Base-by-base conservation (phyloP, 2,113 vertebrate genomes). In the Rhabdornis inornatus region DNA sequence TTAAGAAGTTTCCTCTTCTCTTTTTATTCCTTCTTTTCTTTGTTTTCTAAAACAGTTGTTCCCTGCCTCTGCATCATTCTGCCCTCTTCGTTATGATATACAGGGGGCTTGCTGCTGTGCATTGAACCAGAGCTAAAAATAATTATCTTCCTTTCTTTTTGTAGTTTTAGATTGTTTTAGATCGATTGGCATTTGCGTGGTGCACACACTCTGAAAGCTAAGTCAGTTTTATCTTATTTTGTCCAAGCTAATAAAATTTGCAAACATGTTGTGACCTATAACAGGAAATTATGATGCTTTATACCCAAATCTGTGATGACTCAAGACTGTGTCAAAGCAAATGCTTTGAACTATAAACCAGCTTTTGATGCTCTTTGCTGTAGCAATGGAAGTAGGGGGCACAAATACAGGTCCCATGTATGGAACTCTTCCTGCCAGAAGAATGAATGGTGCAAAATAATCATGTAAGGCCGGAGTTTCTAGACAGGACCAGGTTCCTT, bases 71-170 rank as follows among this genome's bases (percentile, higher is more conserved):
- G 68, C 64, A 89, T 66, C 74, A 47, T 64, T 88, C 45, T 25
- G 20, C 27, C 16, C 39, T 94, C 59, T 64, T 65, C 2, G 1
- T 45, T 81, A 39, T 13, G 59, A 40, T 56, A n/a, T 57, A 17
- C 2, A 13, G 25, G 24, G 30, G 11, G 27, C 20, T 86, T 83
- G 35, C 71, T 93, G 60, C 64, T 81, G 42, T 55, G 30, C 27
- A 22, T 35, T 86, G 63, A 93, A 88, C 81, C 64, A 77, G 50
- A 86, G 68, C 64, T 92, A 90, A 86, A 94, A 93, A 81, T 90
- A 95, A 49, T 75, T 50, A 13, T 16, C 64, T 88, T 60, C 37
- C n/a, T 33, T 57, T 63, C 6, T 69, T 49, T 83, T 69, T 15
- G 13, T 31, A 52, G 23, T 4, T 74, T 83, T 79, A 47, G 27